Evolutionary conservation across 2,113 vertebrate species (phyloP).

Genomic region (Aramus guarauna): DNA sequence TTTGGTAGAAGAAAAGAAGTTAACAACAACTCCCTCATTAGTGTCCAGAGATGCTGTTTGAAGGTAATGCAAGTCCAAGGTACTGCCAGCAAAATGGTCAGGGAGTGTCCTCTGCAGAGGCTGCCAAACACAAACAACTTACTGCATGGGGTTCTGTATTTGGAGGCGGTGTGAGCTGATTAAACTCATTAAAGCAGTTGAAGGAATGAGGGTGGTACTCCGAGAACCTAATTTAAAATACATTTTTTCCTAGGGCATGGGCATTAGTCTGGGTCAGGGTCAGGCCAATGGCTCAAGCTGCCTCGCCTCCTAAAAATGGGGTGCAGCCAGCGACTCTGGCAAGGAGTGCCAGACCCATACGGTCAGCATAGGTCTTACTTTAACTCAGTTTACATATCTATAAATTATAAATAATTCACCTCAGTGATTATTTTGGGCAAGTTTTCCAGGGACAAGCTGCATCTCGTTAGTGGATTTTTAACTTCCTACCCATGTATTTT

Average conservation of each 20-base stretch:
- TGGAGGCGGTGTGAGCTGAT: background rate
- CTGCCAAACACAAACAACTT: background rate
- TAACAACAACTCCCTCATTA: background rate
- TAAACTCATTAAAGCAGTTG: background rate
- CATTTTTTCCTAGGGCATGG: background rate
- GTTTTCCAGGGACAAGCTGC: background rate
- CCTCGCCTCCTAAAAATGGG: background rate
- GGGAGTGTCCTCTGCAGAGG: background rate
- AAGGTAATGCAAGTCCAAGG: background rate
- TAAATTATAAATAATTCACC: background rate
- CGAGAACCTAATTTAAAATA: background rate
- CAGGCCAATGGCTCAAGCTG: background rate
- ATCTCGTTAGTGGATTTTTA: background rate
- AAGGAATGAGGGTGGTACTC: background rate
- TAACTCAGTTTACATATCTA: fast-evolving
- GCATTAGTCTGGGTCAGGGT: background rate
- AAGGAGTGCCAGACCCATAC: background rate
- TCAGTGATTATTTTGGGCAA: background rate
- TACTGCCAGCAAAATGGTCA: background rate
- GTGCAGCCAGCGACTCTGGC: background rate
- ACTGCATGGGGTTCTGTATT: background rate
- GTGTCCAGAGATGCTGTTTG: background rate
- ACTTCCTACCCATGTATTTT: background rate
- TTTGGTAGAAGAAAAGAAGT: background rate
- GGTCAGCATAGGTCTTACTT: background rate